Evolutionary conservation across 2,113 vertebrate species (phyloP).

Genomic region (Oenanthe melanoleuca): DNA sequence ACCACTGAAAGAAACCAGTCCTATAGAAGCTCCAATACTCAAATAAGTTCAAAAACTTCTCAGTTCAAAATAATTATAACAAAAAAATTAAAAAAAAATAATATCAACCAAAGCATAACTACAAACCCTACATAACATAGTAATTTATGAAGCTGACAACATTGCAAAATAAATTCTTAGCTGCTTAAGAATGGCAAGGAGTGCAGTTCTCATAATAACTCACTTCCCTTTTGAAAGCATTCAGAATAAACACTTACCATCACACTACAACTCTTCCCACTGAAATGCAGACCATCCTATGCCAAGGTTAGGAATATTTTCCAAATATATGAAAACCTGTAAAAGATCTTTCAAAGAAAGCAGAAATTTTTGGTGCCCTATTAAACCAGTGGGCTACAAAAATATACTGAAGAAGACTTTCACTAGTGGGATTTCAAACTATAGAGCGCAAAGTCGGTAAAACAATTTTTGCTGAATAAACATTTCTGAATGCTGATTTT

Average conservation of each 20-base stretch:
- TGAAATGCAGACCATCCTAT: neutral
- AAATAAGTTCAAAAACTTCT: neutral
- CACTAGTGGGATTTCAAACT: neutral
- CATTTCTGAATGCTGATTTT: neutral
- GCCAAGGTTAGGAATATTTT: neutral
- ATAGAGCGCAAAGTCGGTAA: neutral
- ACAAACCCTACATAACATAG: neutral
- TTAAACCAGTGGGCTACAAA: neutral
- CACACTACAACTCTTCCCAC: neutral
- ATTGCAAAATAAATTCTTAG: neutral
- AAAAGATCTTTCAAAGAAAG: neutral
- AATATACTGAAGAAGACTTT: neutral
- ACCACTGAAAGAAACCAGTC: neutral
- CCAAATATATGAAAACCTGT: fast-evolving
- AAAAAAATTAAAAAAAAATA: neutral
- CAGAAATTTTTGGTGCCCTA: neutral
- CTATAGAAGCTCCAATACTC: neutral
- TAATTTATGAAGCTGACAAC: neutral
- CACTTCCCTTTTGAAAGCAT: neutral
- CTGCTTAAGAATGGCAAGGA: neutral
- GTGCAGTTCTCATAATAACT: neutral
- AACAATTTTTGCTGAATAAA: neutral
- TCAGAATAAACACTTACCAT: neutral
- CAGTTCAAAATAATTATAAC: neutral
- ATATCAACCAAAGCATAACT: neutral